A percentile compares a stretch with the other conserved stretches of the same genome.
These are phyloP conservation scores for Nerophis lumbriciformis DNA, from an alignment of 2,113 vertebrate genomes.

Conservation along the genomic window DNA sequence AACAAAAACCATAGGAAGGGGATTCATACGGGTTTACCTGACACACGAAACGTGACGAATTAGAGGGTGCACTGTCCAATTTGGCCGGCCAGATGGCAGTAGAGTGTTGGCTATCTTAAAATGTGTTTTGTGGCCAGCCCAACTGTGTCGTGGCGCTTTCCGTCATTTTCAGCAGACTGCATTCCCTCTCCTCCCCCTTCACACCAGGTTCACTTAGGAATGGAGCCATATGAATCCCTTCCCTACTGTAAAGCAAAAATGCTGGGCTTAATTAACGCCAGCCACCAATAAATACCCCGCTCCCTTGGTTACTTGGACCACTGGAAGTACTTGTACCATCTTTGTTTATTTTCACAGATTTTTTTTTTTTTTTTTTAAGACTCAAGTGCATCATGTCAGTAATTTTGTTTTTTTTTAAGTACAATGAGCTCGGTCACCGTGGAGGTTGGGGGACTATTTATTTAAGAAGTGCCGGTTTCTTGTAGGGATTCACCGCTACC, in stretches of 20 bases:
- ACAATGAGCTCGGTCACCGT: slow-evolving; percentile 66
- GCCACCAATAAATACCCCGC: slow-evolving; percentile 66
- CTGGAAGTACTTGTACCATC: slow-evolving; percentile 61
- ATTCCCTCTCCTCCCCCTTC: too few relatives aligned
- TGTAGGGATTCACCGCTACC: background rate
- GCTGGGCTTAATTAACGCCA: slow-evolving; percentile 41
- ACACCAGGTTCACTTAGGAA: too few relatives aligned
- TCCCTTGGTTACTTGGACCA: slow-evolving; percentile 56
- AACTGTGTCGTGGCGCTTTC: too few relatives aligned
- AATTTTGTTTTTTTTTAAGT: slow-evolving; percentile 38
- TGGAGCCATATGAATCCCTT: too few relatives aligned
- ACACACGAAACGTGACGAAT: too few relatives aligned
- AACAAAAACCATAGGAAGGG: slow-evolving; percentile 12
- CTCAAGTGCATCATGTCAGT: slow-evolving; percentile 64
- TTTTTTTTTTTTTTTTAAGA: slow-evolving; percentile 61
- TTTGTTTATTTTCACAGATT: slow-evolving; percentile 31
- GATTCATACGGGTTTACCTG: too few relatives aligned
- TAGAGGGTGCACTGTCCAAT: too few relatives aligned
- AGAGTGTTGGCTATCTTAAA: too few relatives aligned
- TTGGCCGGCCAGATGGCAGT: too few relatives aligned
- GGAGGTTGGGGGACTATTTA: slow-evolving; percentile 41
- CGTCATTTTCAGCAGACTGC: too few relatives aligned
- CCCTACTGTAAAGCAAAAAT: background rate
- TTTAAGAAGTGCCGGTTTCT: background rate
- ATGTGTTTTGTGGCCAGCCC: too few relatives aligned